Conservation (phyloP, 2,113 vertebrate genomes). For the Nothoprocta perdicaria region DNA sequence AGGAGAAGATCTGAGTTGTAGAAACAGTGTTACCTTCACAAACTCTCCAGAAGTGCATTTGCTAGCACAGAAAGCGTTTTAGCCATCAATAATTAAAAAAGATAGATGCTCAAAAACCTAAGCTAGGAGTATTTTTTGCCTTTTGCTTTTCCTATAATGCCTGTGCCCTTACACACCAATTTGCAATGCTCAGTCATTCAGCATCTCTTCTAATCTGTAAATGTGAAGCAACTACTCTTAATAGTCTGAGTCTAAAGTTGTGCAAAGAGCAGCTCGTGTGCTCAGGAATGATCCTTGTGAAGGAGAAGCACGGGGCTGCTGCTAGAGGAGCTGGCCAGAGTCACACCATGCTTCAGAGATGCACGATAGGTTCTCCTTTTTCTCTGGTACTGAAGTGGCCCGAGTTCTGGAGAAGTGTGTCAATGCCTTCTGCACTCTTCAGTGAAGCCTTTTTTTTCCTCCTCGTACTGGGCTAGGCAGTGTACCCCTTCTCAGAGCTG, state of each 20-base stretch:
- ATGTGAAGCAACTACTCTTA: background rate
- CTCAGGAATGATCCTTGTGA: background rate
- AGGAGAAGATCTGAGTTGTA: slow-evolving; percentile 2
- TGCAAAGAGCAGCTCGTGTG: background rate
- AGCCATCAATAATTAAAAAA: slow-evolving; percentile 51
- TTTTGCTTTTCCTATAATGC: background rate
- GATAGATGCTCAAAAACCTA: background rate
- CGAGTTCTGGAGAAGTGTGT: background rate
- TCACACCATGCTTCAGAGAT: background rate
- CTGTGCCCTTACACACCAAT: slow-evolving; percentile 4
- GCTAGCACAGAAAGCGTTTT: background rate
- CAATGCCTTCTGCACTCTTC: background rate
- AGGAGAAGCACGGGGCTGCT: background rate
- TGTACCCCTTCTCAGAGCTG: background rate
- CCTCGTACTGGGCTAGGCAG: background rate
- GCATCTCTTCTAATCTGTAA: background rate
- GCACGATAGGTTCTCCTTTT: background rate
- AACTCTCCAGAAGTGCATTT: background rate
- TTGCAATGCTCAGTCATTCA: slow-evolving; percentile 30
- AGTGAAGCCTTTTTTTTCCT: background rate
- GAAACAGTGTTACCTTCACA: slow-evolving; percentile 4
- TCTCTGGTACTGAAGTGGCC: background rate
- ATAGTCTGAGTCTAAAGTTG: background rate
- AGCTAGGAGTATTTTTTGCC: background rate
- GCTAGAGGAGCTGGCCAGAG: background rate